Conservation (phyloP, 2,888 invertebrate genomes). For the Stenurella melanura region DNA sequence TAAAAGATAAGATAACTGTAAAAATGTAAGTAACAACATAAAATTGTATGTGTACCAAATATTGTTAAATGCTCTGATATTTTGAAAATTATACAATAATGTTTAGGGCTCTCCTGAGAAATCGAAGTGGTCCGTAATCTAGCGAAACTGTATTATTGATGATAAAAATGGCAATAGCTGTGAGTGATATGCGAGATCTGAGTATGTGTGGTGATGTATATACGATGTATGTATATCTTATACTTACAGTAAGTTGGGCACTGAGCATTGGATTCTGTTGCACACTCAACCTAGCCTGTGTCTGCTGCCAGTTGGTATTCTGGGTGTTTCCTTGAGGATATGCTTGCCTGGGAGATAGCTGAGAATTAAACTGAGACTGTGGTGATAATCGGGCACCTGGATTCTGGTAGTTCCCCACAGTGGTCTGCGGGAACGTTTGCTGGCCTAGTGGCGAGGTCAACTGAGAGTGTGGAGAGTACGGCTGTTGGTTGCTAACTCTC, state of each 20-base stretch:
- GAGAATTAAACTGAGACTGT: constrained; percentile 76
- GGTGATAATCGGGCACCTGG: constrained; percentile 76
- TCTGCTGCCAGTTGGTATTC: constrained; percentile 69
- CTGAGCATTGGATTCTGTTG: constrained; percentile 94
- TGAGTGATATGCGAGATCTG: not conserved
- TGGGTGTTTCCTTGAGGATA: constrained; percentile 65
- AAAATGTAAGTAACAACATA: not conserved
- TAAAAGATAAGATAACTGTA: not conserved
- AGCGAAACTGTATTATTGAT: not conserved
- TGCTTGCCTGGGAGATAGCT: constrained; percentile 75
- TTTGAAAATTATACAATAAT: not conserved
- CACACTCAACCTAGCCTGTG: constrained; percentile 78
- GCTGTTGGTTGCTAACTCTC: constrained; percentile 65
- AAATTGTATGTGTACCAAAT: too few relatives aligned
- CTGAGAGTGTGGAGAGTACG: constrained; percentile 74
- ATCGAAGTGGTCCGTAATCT: not conserved
- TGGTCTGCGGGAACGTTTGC: constrained; percentile 68
- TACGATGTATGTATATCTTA: not conserved
- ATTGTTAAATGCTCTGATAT: not conserved
- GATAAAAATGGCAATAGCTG: not conserved
- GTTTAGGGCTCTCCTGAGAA: not conserved
- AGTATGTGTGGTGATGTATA: constrained; percentile 26
- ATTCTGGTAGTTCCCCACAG: constrained; percentile 67
- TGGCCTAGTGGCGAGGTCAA: constrained; percentile 71
- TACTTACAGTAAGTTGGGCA: constrained; percentile 86